Evolutionary conservation across 2,888 invertebrate genomes (phyloP).

Genomic region (Ichneumoninae sp.): DNA sequence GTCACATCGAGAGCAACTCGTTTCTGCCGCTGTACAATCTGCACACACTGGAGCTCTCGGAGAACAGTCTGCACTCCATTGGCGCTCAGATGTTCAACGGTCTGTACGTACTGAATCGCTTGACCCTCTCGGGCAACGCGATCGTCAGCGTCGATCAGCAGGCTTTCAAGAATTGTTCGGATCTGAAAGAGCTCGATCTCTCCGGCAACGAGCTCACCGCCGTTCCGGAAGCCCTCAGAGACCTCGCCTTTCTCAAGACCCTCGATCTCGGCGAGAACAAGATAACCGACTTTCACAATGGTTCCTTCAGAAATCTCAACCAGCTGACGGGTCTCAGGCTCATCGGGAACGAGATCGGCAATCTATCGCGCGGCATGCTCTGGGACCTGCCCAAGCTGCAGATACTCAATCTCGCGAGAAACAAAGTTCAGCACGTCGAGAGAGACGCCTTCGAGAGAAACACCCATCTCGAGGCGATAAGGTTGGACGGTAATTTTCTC

Average conservation of each 20-base stretch:
- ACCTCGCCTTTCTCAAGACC: conserved; percentile 93
- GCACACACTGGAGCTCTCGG: conserved; percentile 94
- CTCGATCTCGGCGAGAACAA: conserved; percentile 97
- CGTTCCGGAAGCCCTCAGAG: conserved; percentile 93
- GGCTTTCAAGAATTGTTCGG: conserved; percentile 94
- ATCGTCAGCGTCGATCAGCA: conserved; percentile 91
- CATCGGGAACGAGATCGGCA: conserved; percentile 95
- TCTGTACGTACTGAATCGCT: conserved; percentile 92
- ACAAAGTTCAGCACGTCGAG: conserved; percentile 94
- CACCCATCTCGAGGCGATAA: conserved; percentile 92
- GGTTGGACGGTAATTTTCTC: conserved; percentile 94
- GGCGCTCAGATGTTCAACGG: conserved; percentile 94
- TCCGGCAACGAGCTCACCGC: conserved; percentile 93
- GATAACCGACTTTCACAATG: conserved; percentile 92
- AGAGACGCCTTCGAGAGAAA: conserved; percentile 93
- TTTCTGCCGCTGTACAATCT: conserved; percentile 95
- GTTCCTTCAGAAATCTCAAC: conserved; percentile 93
- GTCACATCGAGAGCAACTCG: conserved; percentile 94
- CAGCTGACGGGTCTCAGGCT: conserved; percentile 94
- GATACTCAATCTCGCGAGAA: conserved; percentile 95
- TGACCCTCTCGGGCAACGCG: conserved; percentile 94
- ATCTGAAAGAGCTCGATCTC: conserved; percentile 94
- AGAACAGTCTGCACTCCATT: conserved; percentile 93
- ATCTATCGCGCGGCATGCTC: conserved; percentile 93
- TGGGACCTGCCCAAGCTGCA: conserved; percentile 93